Base-by-base conservation (phyloP, 2,797 vertebrate genomes). In the Carcharodon carcharias region DNA sequence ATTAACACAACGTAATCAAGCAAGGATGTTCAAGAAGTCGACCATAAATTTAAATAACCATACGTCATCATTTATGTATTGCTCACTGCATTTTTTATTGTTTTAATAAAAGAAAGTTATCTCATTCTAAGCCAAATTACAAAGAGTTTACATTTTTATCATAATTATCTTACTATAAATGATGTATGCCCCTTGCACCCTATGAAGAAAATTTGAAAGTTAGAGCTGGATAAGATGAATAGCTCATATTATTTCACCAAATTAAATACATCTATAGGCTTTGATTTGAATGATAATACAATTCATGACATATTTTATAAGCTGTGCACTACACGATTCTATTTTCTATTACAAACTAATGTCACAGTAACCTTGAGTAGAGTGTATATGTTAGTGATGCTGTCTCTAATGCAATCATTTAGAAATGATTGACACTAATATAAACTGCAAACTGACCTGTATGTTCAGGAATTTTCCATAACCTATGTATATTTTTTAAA, bases 281-380 rank as follows among this genome's bases (percentile, higher is more conserved):
- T 98, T 98, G 98, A 98, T 98, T 98, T 98, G 98, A 98, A 98
- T 98, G 98, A 98, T 98, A 98, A 98, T 98, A 98, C 98, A 98
- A 98, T 98, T 98, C 97, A 98, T 97, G 98, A 98, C 96, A 89
- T 96, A 73, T 96, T 96, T 96, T 96, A 96, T 96, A 96, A 98
- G 98, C 58, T 98, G 97, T 98, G 98, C 98, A 98, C 97, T 97
- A 97, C 97, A 97, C 97, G 97, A 97, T 97, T 26, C 97, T 98
- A 97, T 82, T 97, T 97, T 97, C 97, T 97, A 97, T 97, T 98
- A 98, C 98, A 98, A 98, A 98, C 98, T 98, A 97, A 96, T 73
- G 96, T 97, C 98, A 98, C 98, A 98, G 98, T 98, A 98, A 98
- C 98, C 98, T 98, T 98, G 98, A 0, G 16, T 77, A 56, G 77